Conservation (phyloP, 2,888 invertebrate species). For the Ornithoptera priamus region DNA sequence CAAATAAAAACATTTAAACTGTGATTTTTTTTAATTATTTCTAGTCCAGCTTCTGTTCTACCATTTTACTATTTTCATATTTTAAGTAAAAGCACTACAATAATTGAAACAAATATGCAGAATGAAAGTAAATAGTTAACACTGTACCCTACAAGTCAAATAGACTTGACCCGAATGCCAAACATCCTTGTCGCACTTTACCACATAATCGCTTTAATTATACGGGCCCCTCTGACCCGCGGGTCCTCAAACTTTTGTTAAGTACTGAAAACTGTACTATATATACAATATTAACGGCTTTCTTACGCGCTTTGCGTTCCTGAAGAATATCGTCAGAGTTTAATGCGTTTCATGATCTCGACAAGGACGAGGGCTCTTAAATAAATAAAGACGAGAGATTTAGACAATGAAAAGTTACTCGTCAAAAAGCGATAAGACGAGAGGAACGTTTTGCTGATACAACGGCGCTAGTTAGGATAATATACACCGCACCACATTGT, state of each 20-base stretch:
- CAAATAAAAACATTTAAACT: no score
- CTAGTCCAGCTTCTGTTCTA: no score
- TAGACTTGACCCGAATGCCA: constrained; percentile 6
- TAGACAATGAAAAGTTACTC: no score
- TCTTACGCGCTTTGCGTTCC: background rate
- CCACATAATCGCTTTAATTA: constrained; percentile 11
- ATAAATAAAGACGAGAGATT: no score
- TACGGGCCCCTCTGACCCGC: constrained; percentile 1
- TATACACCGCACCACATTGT: no score
- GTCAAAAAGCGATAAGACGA: no score
- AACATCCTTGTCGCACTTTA: constrained; percentile 8
- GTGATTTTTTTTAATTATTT: no score
- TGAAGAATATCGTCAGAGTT: background rate
- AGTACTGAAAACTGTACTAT: background rate
- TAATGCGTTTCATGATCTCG: background rate
- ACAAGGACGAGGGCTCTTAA: no score
- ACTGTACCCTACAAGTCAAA: constrained; percentile 1
- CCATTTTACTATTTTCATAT: no score
- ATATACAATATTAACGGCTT: background rate
- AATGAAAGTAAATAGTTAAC: constrained; percentile 2
- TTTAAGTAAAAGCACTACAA: background rate
- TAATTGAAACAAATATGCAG: constrained; percentile 3
- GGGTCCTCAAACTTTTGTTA: constrained; percentile 1
- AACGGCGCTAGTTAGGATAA: no score
- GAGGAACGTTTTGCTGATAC: no score